Evolutionary conservation across 2,113 vertebrate species (phyloP).

Genomic region (Propithecus coquereli): DNA sequence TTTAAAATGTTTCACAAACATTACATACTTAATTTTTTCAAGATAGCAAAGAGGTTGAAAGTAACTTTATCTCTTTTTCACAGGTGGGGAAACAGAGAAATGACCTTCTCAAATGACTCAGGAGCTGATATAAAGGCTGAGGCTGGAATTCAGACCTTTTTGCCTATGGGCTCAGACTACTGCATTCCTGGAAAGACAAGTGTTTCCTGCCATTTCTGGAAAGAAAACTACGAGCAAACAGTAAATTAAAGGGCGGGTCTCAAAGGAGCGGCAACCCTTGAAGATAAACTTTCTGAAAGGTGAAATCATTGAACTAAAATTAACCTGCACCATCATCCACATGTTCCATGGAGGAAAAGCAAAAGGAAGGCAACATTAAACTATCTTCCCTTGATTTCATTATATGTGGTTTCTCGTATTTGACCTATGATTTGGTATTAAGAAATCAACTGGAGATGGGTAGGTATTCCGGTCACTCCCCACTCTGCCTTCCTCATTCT

Average conservation of each 20-base stretch:
- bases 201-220: neutral
- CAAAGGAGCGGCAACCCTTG: constrained; percentile 16
- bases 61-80: constrained; percentile 32
- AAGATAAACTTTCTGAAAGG: constrained; percentile 66
- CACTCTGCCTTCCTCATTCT: neutral
- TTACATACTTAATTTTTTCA: constrained; percentile 36
- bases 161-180: neutral
- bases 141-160: neutral
- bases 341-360: neutral
- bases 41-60: constrained; percentile 21
- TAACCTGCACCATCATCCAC: neutral
- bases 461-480: constrained; percentile 23
- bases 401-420: neutral
- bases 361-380: neutral
- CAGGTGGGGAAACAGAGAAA: constrained; percentile 21
- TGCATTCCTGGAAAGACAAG: neutral
- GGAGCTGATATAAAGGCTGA: neutral
- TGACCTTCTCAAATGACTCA: constrained; percentile 35
- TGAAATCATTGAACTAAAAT: constrained; percentile 36
- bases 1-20: constrained; percentile 41
- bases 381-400: neutral
- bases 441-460: neutral
- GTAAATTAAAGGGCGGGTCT: constrained; percentile 39
- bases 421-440: constrained; percentile 39
- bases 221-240: constrained; percentile 22